Evolutionary conservation across 2,888 invertebrate genomes (phyloP), one percentile per base, ranked within the genome.

Genomic region (Falcaria lacertinaria): DNA sequence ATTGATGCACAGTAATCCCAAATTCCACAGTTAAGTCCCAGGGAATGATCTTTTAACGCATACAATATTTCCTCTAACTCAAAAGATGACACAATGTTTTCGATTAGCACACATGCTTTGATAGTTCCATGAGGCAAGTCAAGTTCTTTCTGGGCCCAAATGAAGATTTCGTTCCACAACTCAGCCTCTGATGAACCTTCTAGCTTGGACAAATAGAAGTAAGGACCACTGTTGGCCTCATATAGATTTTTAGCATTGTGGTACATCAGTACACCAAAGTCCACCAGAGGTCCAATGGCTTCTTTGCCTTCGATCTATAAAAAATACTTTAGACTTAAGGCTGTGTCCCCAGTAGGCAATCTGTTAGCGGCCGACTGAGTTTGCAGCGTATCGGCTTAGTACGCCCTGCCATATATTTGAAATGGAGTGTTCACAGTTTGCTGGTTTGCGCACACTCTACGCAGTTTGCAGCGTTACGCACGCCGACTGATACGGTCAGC

Each of bases 1-100:
- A 93, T 91, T 2, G 92, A 92, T 0, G 92, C 92, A 42, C 91
- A 90, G 66, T 94, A 94, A 66, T 94, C 94, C 94, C 94, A 94
- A 54, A 94, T 92, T 2, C 94, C 94, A 73, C 94, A 94, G 68
- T 94, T 94, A 1, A 94, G 82, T 2, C 94, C 94, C 32, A 93
- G 72, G 0, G 93, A 93, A 72, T 94, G 93, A 43, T 93, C 91
- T 52, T 78, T 89, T 33, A 94, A 69, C 11, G 91, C 92, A 69
- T 88, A 93, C 42, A 94, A 80, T 47, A 94, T 94, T 64, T 93
- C 92, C 38, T 94, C 92, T 80, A 93, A 85, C 75, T 93, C 92
- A 80, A 94, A 94, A 2, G 91, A 84, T 0, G 93, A 92, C 8
- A 93, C 69, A 46, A 94, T 91, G 62, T 94, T 94, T 73, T 94